phyloP scores from a whole-genome alignment of 2,888 invertebrate species.

The Cantharis flavilabris region DNA sequence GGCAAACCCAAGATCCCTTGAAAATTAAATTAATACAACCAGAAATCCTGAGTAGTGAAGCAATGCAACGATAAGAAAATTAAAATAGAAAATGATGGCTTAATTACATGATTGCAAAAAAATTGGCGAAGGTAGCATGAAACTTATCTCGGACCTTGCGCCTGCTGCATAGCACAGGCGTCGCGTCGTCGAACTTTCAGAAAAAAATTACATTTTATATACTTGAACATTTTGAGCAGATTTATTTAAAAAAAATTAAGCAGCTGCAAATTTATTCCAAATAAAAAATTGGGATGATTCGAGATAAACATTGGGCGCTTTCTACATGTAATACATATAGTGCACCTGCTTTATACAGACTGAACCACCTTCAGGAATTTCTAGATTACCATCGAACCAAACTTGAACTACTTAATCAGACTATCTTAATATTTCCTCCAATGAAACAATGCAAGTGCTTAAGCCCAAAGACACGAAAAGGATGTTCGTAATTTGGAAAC shows the following conservation, averaged over 20 bases:
- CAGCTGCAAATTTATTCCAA: neutral
- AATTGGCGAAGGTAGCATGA: no score
- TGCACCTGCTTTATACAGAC: neutral
- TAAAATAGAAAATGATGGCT: no score
- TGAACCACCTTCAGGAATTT: neutral
- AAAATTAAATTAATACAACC: no score
- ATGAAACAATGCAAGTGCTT: neutral
- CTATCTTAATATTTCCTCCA: neutral
- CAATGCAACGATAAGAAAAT: no score
- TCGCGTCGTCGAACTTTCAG: no score
- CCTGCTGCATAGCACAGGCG: no score
- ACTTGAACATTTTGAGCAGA: neutral
- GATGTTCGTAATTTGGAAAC: neutral
- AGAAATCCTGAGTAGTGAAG: no score
- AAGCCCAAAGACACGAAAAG: neutral
- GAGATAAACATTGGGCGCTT: neutral
- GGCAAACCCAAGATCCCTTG: no score
- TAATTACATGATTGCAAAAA: no score
- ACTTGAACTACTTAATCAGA: neutral
- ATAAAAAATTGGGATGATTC: neutral
- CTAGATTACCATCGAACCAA: neutral
- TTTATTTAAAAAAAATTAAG: constrained; percentile 14
- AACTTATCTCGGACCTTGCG: no score
- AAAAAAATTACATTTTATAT: no score
- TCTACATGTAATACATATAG: neutral